phyloP scores from a whole-genome alignment of 2,888 invertebrate genomes.

The Gasteruption jaculator region DNA sequence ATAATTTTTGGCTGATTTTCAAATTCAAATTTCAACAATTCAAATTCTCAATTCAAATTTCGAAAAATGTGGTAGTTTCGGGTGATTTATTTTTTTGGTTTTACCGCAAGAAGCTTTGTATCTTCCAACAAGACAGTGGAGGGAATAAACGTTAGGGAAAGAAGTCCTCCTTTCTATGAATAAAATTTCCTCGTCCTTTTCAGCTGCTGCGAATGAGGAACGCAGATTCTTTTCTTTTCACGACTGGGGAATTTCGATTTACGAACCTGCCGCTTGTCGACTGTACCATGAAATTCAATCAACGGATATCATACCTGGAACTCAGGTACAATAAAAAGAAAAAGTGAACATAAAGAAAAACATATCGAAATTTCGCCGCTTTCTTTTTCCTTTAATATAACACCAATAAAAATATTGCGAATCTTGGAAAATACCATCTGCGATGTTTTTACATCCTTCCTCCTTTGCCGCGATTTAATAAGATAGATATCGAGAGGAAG shows the following conservation, averaged over 20 bases:
- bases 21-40: too few species aligned
- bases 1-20: too few species aligned
- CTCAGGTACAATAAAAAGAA: slow-evolving; percentile 57
- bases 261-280: slow-evolving; percentile 68
- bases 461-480: too few species aligned
- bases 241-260: slow-evolving; percentile 69
- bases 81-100: slow-evolving; percentile 3
- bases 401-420: too few species aligned
- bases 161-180: slow-evolving; percentile 11
- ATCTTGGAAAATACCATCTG: too few species aligned
- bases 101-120: not conserved
- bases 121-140: slow-evolving; percentile 2
- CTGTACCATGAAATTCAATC: slow-evolving; percentile 68
- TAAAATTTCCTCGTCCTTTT: slow-evolving; percentile 17
- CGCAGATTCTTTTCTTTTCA: slow-evolving; percentile 72
- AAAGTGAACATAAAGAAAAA: too few species aligned
- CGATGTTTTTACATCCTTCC: not conserved
- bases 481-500: too few species aligned
- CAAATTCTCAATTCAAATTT: too few species aligned
- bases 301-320: slow-evolving; percentile 67
- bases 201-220: slow-evolving; percentile 60
- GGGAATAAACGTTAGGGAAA: slow-evolving; percentile 5
- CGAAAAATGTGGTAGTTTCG: too few species aligned
- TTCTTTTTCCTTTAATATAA: not conserved
- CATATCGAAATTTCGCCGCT: not conserved